A percentile compares a stretch with the other conserved stretches of the same genome.
phyloP scores from a whole-genome alignment of 2,888 invertebrate genomes.

The Glyphotaelius pellucidus region DNA sequence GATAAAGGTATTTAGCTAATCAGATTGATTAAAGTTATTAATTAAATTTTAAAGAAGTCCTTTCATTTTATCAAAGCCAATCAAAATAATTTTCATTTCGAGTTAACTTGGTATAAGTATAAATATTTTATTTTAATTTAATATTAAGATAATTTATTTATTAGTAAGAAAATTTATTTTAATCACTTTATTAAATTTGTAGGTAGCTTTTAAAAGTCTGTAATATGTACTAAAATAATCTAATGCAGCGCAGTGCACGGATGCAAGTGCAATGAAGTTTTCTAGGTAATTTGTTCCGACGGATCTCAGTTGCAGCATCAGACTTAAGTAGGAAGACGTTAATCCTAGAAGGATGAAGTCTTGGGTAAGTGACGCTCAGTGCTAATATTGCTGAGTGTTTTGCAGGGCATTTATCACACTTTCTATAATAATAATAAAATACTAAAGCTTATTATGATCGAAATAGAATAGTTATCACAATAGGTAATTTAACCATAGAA shows the following conservation, averaged over 20 bases:
- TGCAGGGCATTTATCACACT: not conserved
- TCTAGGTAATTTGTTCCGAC: slow-evolving; percentile 25
- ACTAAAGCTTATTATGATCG: not conserved
- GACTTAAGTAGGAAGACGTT: slow-evolving; percentile 15
- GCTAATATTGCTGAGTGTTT: not conserved
- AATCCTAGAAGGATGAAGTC: slow-evolving; percentile 30
- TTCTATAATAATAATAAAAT: not conserved
- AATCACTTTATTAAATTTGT: not conserved
- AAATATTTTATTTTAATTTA: not conserved
- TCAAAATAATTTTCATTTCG: not conserved
- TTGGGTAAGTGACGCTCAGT: not conserved
- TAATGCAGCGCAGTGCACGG: not conserved
- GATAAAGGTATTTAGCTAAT: too few species aligned
- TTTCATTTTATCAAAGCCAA: not conserved
- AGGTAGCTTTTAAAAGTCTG: not conserved
- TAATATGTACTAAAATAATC: not conserved
- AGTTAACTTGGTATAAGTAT: not conserved
- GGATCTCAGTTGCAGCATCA: not conserved
- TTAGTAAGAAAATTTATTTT: not conserved
- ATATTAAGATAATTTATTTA: too few species aligned
- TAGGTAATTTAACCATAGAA: too few species aligned
- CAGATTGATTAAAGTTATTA: too few species aligned
- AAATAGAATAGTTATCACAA: not conserved
- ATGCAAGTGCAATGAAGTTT: not conserved
- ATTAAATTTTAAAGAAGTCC: too few species aligned